Percentiles rank a stretch among this genome's conserved stretches.
phyloP scores from a whole-genome alignment of 2,888 invertebrate species.

The Nephrotoma appendiculata region DNA sequence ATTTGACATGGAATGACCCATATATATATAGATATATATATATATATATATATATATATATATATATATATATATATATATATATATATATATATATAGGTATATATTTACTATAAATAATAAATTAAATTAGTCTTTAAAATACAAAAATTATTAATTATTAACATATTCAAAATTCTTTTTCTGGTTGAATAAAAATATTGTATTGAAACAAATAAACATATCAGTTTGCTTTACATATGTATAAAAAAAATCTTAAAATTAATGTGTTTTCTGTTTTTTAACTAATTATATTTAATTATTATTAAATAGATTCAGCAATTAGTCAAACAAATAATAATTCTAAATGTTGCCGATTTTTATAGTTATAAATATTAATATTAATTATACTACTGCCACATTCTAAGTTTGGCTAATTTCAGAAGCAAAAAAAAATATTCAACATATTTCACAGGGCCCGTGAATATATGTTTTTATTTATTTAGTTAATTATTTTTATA shows the following conservation, averaged over 20 bases:
- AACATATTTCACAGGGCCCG: neutral
- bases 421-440: neutral
- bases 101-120: neutral
- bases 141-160: neutral
- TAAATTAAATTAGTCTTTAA: neutral
- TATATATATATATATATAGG: neutral
- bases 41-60: too few relatives aligned
- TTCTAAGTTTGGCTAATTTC: neutral
- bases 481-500: neutral
- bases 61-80: neutral
- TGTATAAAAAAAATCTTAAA: neutral
- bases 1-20: too few relatives aligned
- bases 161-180: neutral
- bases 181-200: neutral
- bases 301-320: neutral
- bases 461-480: neutral
- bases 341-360: neutral
- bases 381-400: neutral
- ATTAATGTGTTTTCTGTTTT: neutral
- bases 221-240: neutral
- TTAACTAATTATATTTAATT: neutral
- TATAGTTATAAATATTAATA: too few relatives aligned
- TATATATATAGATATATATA: neutral
- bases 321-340: neutral
- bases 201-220: neutral